Evolutionary conservation across 1,140 invertebrate genomes (phyloP).

Genomic region (Apis mellifera): Amel_HAv3.1 CM009941.2:16198001-16198500

Average conservation of each 20-base stretch:
- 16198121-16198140: slow-evolving; percentile 16
- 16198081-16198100: slow-evolving; percentile 1
- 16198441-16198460: slow-evolving; percentile 8
- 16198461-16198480: slow-evolving; percentile 42
- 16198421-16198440: slow-evolving; percentile 3
- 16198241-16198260: slow-evolving; percentile 24
- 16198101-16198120: slow-evolving; percentile 27
- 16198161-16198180: not conserved
- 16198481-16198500: slow-evolving; percentile 57
- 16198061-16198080: not conserved
- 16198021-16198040: slow-evolving; percentile 25
- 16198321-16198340: slow-evolving; percentile 19
- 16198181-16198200: slow-evolving; percentile 60
- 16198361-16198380: slow-evolving; percentile 17
- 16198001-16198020: slow-evolving; percentile 15
- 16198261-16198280: not conserved
- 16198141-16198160: not conserved
- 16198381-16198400: slow-evolving; percentile 7
- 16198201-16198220: slow-evolving; percentile 55
- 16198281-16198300: not conserved
- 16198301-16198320: slow-evolving; percentile 9
- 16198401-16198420: not conserved
- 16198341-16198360: slow-evolving; percentile 12
- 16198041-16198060: not conserved
- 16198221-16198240: slow-evolving; percentile 44